These are phyloP conservation scores for Oncorhynchus clarkii DNA, from an alignment of 2,113 vertebrate species.

Conservation along the genomic window DNA sequence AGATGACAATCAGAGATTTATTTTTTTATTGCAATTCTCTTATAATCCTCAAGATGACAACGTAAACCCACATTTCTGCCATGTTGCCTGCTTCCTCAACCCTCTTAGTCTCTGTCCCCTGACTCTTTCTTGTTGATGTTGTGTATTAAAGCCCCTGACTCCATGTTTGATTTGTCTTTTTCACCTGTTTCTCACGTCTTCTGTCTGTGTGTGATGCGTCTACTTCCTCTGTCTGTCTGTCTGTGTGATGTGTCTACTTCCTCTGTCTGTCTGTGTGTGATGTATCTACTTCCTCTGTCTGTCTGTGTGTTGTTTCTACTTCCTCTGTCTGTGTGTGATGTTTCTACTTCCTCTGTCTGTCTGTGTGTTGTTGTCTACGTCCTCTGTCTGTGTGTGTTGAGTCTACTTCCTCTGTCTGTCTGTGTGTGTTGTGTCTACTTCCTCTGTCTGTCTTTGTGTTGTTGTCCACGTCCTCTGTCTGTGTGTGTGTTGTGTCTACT, in stretches of 20 bases:
- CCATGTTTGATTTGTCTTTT: background rate
- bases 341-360: too few relatives aligned
- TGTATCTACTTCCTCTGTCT: background rate
- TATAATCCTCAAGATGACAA: slow-evolving; percentile 50
- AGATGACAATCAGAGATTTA: background rate
- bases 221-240: too few relatives aligned
- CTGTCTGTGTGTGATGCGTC: background rate
- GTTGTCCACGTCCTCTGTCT: background rate
- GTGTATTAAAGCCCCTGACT: background rate
- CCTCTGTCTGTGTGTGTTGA: background rate
- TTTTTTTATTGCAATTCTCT: background rate
- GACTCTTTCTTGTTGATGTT: background rate
- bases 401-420: background rate
- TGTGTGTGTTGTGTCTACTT: too few relatives aligned
- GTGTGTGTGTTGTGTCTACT: background rate
- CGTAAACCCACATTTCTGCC: slow-evolving; percentile 18
- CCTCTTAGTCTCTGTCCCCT: too few relatives aligned
- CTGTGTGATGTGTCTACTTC: background rate
- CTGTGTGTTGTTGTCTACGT: background rate
- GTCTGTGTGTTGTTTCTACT: background rate
- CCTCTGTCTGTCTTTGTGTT: background rate
- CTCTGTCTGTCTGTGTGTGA: background rate
- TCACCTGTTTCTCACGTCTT: background rate
- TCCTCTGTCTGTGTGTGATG: background rate
- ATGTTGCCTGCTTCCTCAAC: background rate